Percentiles rank a stretch among this genome's conserved stretches.
Evolutionary conservation across 1,140 invertebrate species (phyloP).

Genomic region (Drosophila bocki): DNA sequence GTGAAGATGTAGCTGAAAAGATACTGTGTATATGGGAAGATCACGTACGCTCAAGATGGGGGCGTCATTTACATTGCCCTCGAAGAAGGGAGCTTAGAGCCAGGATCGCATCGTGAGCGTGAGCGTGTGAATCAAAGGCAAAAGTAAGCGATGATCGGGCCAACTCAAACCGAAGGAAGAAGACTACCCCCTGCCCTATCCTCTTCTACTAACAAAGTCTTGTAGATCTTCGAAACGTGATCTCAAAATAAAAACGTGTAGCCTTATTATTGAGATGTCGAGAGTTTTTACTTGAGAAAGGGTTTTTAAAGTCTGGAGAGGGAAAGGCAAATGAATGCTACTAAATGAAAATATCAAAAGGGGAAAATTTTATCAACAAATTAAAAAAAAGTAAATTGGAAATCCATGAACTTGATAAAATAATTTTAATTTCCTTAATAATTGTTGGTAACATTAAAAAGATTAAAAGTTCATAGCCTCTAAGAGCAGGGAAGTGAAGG

Average conservation of each 20-base stretch:
- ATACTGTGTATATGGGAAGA: constrained; percentile 61
- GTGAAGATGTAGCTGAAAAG: constrained; percentile 67
- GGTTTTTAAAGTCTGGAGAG: neutral
- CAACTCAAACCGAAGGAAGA: constrained; percentile 9
- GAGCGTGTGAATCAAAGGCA: constrained; percentile 75
- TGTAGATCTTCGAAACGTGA: constrained; percentile 44
- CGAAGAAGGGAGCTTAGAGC: constrained; percentile 42
- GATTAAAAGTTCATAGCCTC: no score
- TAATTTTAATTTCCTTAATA: neutral
- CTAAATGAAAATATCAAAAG: neutral
- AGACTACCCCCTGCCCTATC: neutral
- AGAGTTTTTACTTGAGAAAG: neutral
- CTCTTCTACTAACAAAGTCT: constrained; percentile 3
- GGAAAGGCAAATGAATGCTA: neutral
- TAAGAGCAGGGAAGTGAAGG: neutral
- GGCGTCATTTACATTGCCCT: constrained; percentile 75
- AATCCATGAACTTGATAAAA: neutral
- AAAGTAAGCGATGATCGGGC: constrained; percentile 32
- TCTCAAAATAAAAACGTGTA: constrained; percentile 35
- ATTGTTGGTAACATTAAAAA: neutral
- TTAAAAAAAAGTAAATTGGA: no score
- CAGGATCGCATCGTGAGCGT: constrained; percentile 73
- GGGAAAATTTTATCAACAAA: neutral
- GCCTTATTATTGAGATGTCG: constrained; percentile 36
- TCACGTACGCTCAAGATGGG: constrained; percentile 77